Evolutionary conservation across 2,888 invertebrate genomes (phyloP).

Genomic region (Lissonota sp.): DNA sequence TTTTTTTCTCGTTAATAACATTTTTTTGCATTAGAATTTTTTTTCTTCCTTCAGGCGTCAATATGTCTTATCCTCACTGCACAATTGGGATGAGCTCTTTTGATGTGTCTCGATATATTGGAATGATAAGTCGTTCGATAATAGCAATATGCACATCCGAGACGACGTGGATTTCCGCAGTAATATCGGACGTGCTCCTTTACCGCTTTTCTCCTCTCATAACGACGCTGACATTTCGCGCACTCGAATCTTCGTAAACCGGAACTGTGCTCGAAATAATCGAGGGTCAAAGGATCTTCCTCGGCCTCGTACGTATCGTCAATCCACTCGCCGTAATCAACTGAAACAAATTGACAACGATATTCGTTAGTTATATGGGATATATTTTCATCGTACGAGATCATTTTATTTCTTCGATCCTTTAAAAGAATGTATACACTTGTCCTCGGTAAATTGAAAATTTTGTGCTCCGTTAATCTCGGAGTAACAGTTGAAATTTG

Average conservation of each 20-base stretch:
- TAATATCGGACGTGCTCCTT: constrained; percentile 80
- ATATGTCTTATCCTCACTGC: not conserved
- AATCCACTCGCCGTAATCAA: not conserved
- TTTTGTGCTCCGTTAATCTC: no score
- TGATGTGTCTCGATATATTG: constrained; percentile 49
- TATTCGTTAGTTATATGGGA: no score
- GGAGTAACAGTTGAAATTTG: no score
- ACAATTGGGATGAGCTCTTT: not conserved
- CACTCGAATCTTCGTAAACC: constrained; percentile 76
- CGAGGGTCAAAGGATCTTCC: constrained; percentile 1
- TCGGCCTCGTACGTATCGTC: not conserved
- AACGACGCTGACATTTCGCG: constrained; percentile 76
- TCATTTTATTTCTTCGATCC: no score
- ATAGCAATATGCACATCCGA: constrained; percentile 79
- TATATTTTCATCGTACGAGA: no score
- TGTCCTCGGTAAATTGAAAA: no score
- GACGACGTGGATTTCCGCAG: constrained; percentile 79
- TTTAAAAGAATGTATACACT: no score
- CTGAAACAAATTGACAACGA: not conserved
- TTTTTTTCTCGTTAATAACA: no score
- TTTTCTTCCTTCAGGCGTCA: not conserved
- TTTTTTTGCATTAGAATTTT: no score
- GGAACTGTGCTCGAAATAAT: constrained; percentile 26
- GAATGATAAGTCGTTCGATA: constrained; percentile 76
- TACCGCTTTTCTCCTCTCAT: constrained; percentile 79